Conservation (phyloP, 2,797 vertebrate species). For the Clarias fuscus region DNA sequence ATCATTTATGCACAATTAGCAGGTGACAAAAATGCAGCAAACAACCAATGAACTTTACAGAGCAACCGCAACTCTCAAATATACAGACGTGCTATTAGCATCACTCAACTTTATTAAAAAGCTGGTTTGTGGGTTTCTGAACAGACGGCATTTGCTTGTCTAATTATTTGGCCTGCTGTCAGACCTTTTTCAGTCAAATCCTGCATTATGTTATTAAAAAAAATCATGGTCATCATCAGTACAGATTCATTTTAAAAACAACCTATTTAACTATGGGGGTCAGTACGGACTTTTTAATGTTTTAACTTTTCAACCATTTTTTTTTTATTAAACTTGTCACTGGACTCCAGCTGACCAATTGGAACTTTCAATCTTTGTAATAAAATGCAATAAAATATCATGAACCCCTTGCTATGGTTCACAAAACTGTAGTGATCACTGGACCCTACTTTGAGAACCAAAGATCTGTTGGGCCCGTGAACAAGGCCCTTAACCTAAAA, state of each 20-base stretch:
- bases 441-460: neutral
- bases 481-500: too few species aligned
- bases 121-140: constrained; percentile 28
- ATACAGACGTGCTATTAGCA: neutral
- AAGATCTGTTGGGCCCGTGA: too few species aligned
- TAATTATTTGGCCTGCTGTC: neutral
- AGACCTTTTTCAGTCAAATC: neutral
- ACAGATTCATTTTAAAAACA: neutral
- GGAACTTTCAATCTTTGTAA: neutral
- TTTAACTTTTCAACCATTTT: neutral
- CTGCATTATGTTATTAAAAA: too few species aligned
- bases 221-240: neutral
- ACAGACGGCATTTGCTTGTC: neutral
- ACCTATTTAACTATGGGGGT: neutral
- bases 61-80: neutral
- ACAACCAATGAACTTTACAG: neutral
- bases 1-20: constrained; percentile 15
- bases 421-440: neutral
- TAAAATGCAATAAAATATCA: neutral
- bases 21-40: neutral
- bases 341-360: neutral
- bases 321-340: neutral
- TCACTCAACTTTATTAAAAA: constrained; percentile 4
- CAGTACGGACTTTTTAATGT: neutral
- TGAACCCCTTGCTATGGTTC: neutral